These are phyloP conservation scores for Rutpela maculata DNA, from an alignment of 2,888 invertebrate species.

Conservation along the genomic window DNA sequence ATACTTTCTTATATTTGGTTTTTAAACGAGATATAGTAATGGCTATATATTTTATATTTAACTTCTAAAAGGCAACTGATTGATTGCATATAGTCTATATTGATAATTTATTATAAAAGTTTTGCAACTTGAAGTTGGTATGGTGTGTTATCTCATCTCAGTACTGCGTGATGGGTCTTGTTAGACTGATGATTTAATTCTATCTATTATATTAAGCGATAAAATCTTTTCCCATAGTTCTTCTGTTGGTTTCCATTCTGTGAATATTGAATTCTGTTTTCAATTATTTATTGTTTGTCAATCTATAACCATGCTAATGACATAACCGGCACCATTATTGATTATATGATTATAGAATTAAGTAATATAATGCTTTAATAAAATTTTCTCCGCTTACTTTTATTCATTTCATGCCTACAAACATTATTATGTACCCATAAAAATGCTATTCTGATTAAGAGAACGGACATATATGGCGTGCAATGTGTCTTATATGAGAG, in stretches of 20 bases:
- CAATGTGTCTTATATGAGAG: too few species aligned
- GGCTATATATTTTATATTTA: not conserved
- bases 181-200: not conserved
- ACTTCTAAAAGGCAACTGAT: not conserved
- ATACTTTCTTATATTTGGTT: too few species aligned
- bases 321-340: not conserved
- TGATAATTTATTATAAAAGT: not conserved
- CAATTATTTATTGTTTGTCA: not conserved
- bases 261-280: not conserved
- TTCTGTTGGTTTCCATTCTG: not conserved
- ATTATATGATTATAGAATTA: not conserved
- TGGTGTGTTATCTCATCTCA: not conserved
- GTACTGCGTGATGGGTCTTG: not conserved
- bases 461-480: too few species aligned
- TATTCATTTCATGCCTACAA: not conserved
- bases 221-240: not conserved
- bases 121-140: not conserved
- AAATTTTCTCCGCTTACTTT: not conserved
- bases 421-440: too few species aligned
- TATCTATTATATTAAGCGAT: not conserved
- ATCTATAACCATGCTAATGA: not conserved
- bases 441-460: too few species aligned
- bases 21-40: not conserved
- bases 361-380: not conserved
- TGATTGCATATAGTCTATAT: not conserved